Percentiles rank a stretch among this genome's conserved stretches.
Conservation (phyloP, 2,888 invertebrate species). For the Macaria liturata region DNA sequence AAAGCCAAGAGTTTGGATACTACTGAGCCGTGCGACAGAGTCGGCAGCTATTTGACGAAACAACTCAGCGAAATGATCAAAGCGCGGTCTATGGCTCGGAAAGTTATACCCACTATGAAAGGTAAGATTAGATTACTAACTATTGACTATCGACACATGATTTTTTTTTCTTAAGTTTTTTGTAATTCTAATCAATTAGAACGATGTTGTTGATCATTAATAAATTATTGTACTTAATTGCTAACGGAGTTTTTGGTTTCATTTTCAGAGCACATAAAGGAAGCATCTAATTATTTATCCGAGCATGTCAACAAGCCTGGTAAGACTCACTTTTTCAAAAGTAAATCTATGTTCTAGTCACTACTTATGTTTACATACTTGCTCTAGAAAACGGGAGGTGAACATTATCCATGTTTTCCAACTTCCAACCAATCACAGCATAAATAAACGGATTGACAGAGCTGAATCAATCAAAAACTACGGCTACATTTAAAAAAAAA, state of each 20-base stretch:
- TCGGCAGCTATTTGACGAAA: slow-evolving; percentile 49
- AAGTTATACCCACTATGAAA: slow-evolving; percentile 60
- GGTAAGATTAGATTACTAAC: slow-evolving; percentile 39
- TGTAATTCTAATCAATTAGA: too few species aligned
- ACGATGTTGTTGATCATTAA: neutral
- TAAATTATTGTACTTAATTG: neutral
- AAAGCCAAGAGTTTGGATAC: slow-evolving; percentile 43
- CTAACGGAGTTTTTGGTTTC: neutral
- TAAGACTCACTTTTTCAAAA: slow-evolving; percentile 29
- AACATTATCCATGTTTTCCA: too few species aligned
- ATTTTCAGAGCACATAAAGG: slow-evolving; percentile 59
- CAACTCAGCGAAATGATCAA: slow-evolving; percentile 61
- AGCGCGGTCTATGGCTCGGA: slow-evolving; percentile 57
- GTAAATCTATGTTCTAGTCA: too few species aligned
- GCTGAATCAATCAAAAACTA: too few species aligned
- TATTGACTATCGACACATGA: too few species aligned
- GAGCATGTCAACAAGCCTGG: slow-evolving; percentile 62
- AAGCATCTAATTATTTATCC: slow-evolving; percentile 59
- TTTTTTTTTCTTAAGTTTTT: too few species aligned
- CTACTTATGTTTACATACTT: too few species aligned
- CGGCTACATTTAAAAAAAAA: too few species aligned
- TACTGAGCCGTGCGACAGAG: slow-evolving; percentile 47
- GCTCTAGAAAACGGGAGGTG: too few species aligned
- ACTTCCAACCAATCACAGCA: too few species aligned
- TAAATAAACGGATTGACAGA: too few species aligned